These are phyloP conservation scores for Craterocephalus amniculus DNA, from an alignment of 2,797 vertebrate genomes.

Conservation along the genomic window DNA sequence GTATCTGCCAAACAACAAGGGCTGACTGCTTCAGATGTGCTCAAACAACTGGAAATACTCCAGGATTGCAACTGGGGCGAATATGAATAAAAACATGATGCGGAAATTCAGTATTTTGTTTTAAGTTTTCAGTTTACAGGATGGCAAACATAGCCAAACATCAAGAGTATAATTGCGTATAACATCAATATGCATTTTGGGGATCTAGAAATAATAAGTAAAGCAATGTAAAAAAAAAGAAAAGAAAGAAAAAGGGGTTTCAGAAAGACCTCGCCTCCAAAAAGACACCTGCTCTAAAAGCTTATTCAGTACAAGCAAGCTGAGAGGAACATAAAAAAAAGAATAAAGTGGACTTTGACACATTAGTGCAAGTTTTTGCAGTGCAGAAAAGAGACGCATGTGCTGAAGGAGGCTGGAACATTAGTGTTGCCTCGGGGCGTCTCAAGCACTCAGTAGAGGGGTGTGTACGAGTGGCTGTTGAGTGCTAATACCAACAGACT, in stretches of 20 bases:
- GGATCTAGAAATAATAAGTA: neutral
- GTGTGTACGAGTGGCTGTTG: neutral
- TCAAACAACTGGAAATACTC: neutral
- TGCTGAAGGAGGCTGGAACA: neutral
- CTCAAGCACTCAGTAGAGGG: neutral
- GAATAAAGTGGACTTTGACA: neutral
- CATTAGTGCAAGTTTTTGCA: neutral
- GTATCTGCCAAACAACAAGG: neutral
- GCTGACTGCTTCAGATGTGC: neutral
- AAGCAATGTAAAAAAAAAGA: neutral
- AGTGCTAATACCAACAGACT: neutral
- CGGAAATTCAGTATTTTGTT: slow-evolving; percentile 1
- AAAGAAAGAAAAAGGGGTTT: too few species aligned
- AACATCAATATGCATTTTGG: neutral
- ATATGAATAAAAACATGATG: slow-evolving; percentile 2
- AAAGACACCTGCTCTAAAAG: too few species aligned
- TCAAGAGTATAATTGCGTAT: neutral
- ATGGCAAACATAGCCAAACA: neutral
- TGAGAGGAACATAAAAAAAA: neutral
- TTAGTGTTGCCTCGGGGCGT: neutral
- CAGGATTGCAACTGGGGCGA: neutral
- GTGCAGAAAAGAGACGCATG: neutral
- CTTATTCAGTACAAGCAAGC: neutral
- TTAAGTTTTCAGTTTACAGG: neutral
- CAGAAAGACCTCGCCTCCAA: too few species aligned